These are phyloP conservation scores for Ploceus nigricollis DNA, from an alignment of 2,113 vertebrate species.

Conservation along the genomic window DNA sequence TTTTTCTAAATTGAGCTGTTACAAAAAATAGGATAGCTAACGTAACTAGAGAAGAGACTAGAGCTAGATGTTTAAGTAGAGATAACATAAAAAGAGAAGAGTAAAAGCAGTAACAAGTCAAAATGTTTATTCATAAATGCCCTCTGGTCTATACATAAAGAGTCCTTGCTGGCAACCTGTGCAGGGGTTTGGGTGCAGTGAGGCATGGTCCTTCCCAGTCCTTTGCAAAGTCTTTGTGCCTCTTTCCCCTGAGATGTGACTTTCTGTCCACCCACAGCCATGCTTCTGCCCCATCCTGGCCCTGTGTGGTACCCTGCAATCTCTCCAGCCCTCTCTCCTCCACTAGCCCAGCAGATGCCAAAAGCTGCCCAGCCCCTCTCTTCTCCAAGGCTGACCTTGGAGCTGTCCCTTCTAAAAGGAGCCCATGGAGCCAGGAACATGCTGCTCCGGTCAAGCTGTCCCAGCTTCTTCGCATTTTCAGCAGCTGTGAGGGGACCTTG, in stretches of 20 bases:
- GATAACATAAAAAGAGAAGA: background rate
- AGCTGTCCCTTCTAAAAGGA: background rate
- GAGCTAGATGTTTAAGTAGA: background rate
- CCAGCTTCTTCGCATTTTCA: background rate
- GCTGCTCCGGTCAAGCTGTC: background rate
- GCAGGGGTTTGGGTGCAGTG: background rate
- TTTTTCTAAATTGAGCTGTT: background rate
- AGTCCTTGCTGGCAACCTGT: background rate
- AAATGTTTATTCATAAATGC: background rate
- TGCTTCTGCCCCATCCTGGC: background rate
- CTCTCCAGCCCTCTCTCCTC: background rate
- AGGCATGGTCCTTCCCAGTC: background rate
- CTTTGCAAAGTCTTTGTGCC: background rate
- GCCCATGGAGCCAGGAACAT: fast-evolving
- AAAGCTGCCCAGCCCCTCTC: background rate
- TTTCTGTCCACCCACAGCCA: background rate
- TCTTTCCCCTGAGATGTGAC: background rate
- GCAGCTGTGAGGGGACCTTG: background rate
- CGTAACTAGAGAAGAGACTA: background rate
- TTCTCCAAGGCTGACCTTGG: background rate
- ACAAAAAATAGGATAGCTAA: background rate
- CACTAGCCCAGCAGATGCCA: background rate
- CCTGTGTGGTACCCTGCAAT: background rate
- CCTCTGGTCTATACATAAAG: fast-evolving
- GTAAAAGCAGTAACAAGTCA: background rate